These are phyloP conservation scores for Eulacestoma nigropectus DNA, from an alignment of 2,113 vertebrate species.

Conservation along the genomic window DNA sequence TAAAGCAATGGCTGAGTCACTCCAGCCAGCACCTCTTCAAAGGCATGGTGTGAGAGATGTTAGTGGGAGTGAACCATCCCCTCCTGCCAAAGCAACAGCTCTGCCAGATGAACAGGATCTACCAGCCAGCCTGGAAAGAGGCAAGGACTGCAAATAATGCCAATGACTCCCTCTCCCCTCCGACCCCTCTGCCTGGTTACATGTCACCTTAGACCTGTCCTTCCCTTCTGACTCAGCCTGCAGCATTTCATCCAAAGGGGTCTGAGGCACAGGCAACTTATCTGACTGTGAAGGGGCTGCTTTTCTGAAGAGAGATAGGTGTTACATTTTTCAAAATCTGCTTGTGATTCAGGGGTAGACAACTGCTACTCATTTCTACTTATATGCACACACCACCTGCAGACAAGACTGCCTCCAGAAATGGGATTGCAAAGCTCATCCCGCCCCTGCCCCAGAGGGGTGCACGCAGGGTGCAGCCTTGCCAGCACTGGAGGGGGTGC, in stretches of 20 bases:
- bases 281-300: background rate
- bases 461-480: background rate
- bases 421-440: background rate
- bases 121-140: background rate
- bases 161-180: background rate
- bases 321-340: background rate
- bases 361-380: background rate
- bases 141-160: background rate
- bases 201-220: background rate
- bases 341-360: background rate
- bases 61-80: accelerated
- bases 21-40: background rate
- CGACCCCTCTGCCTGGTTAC: background rate
- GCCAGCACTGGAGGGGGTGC: accelerated
- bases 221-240: background rate
- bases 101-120: background rate
- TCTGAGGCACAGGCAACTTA: background rate
- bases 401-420: background rate
- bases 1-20: background rate
- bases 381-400: background rate
- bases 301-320: background rate
- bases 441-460: background rate
- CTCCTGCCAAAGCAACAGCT: background rate
- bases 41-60: accelerated
- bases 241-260: background rate